phyloP scores from a whole-genome alignment of 1,140 invertebrate species.

The Frieseomelitta varia region DNA sequence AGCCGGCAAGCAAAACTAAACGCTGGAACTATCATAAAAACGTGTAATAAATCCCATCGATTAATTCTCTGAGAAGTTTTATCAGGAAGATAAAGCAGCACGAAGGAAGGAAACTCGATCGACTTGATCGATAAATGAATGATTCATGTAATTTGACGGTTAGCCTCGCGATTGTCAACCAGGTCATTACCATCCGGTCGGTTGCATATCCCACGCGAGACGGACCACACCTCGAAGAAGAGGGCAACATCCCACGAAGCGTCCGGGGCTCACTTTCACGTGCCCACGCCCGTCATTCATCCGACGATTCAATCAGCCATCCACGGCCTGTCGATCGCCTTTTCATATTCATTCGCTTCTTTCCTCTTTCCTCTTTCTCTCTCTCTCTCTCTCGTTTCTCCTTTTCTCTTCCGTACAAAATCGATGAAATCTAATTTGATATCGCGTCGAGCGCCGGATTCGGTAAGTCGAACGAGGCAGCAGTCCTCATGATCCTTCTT shows the following conservation, averaged over 20 bases:
- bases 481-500: not conserved
- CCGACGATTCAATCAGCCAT: constrained; percentile 65
- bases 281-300: constrained; percentile 62
- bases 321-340: constrained; percentile 43
- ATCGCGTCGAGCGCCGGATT: constrained; percentile 30
- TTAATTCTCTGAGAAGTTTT: not conserved
- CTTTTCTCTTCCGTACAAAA: not conserved
- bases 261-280: constrained; percentile 61
- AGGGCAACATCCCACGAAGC: constrained; percentile 63
- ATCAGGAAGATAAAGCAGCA: not conserved
- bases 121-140: constrained; percentile 36
- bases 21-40: not conserved
- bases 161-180: constrained; percentile 56
- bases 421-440: constrained; percentile 54
- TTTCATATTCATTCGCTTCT: constrained; percentile 48
- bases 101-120: constrained; percentile 38
- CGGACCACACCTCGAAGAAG: constrained; percentile 59
- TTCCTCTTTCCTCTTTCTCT: not conserved
- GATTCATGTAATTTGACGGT: constrained; percentile 57
- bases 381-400: not conserved
- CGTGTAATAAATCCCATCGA: not conserved
- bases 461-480: constrained; percentile 38
- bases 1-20: too few relatives aligned
- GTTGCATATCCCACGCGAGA: constrained; percentile 58
- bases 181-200: constrained; percentile 62